Percentiles rank a stretch among this genome's conserved stretches.
phyloP scores from a whole-genome alignment of 2,113 vertebrate species.

The Dipodomys ordii region DNA sequence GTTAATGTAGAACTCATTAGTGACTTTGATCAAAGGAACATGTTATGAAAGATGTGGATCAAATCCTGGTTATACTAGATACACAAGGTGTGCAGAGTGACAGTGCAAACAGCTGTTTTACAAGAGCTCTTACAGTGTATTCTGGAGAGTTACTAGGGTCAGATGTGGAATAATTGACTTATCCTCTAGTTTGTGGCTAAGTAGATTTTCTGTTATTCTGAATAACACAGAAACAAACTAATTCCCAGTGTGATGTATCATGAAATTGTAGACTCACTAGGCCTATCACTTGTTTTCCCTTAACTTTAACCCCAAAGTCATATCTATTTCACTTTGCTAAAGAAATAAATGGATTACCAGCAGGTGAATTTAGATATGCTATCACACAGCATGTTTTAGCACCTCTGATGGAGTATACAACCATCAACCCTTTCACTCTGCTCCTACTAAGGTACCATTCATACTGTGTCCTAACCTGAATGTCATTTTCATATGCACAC shows the following conservation, averaged over 20 bases:
- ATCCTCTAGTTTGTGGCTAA: background rate
- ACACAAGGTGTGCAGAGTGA: background rate
- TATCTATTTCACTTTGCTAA: background rate
- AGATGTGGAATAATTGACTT: background rate
- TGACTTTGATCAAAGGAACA: background rate
- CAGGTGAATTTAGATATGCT: background rate
- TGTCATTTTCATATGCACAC: background rate
- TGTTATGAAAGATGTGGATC: background rate
- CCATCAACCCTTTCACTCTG: background rate
- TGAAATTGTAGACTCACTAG: background rate
- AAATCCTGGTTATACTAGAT: no score
- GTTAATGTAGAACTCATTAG: background rate
- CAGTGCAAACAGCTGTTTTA: background rate
- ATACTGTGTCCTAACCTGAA: background rate
- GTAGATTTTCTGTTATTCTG: background rate
- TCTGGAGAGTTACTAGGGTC: background rate
- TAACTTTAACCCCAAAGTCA: background rate
- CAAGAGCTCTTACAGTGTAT: background rate
- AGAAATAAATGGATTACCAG: background rate
- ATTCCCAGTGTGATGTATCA: no score
- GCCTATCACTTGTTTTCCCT: background rate
- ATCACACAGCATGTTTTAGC: no score
- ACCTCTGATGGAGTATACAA: background rate
- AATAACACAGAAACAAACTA: background rate
- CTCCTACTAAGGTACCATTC: background rate